phyloP scores from a whole-genome alignment of 2,888 invertebrate species.

The Erebia aethiops region DNA sequence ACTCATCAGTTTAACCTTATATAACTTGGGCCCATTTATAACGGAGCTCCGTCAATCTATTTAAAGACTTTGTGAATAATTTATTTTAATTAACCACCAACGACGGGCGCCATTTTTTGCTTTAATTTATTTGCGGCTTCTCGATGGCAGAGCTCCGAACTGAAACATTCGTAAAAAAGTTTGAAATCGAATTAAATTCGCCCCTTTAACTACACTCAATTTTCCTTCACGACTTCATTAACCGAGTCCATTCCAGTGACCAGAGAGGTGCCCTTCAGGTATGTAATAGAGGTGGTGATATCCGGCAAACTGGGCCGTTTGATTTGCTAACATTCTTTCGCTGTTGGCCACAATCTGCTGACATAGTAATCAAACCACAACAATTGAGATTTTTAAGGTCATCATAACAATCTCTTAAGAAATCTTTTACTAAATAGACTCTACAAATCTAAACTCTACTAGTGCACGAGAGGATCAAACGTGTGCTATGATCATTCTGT shows the following conservation, averaged over 20 bases:
- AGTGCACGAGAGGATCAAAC: neutral
- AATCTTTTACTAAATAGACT: too few species aligned
- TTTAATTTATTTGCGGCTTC: conserved; percentile 67
- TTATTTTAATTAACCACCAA: conserved; percentile 76
- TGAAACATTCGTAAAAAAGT: conserved; percentile 78
- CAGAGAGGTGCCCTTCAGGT: neutral
- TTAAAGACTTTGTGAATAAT: conserved; percentile 70
- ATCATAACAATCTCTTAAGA: too few species aligned
- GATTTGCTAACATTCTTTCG: too few species aligned
- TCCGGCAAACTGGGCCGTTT: neutral
- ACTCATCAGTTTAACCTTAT: conserved; percentile 24
- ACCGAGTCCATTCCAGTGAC: conserved; percentile 77
- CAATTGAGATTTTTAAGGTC: too few species aligned
- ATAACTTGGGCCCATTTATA: conserved; percentile 26
- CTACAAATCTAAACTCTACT: neutral
- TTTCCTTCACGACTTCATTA: conserved; percentile 82
- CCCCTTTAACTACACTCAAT: conserved; percentile 82
- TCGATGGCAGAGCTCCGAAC: conserved; percentile 65
- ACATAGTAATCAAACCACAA: too few species aligned
- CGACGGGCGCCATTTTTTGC: conserved; percentile 72
- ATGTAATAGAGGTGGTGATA: neutral
- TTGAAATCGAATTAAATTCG: conserved; percentile 81
- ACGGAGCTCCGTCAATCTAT: conserved; percentile 44
- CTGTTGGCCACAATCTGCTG: too few species aligned
- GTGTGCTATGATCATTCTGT: neutral